A percentile compares a stretch with the other conserved stretches of the same genome.
phyloP scores from a whole-genome alignment of 1,140 invertebrate genomes.

The Frieseomelitta varia region DNA sequence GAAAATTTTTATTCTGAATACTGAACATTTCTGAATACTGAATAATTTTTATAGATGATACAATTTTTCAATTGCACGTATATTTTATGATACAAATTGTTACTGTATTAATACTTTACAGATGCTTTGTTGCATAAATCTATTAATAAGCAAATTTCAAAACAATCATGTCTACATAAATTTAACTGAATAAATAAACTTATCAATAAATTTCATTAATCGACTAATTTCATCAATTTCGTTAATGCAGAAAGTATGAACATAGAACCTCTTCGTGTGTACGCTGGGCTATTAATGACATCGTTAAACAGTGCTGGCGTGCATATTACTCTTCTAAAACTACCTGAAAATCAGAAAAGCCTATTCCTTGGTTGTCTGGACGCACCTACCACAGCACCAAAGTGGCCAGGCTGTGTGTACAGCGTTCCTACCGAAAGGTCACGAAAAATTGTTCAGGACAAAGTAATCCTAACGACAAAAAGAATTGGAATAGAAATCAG shows the following conservation, averaged over 20 bases:
- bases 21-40: too few relatives aligned
- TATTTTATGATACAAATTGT: too few relatives aligned
- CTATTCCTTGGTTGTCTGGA: slow-evolving; percentile 84
- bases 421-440: slow-evolving; percentile 56
- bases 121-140: too few relatives aligned
- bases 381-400: slow-evolving; percentile 83
- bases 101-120: too few relatives aligned
- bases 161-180: too few relatives aligned
- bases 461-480: slow-evolving; percentile 36
- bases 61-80: too few relatives aligned
- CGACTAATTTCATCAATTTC: slow-evolving; percentile 18
- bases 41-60: too few relatives aligned
- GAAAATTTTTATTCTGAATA: too few relatives aligned
- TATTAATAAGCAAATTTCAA: too few relatives aligned
- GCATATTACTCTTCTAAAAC: slow-evolving; percentile 87
- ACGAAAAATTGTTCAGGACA: slow-evolving; percentile 7
- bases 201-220: not conserved
- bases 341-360: slow-evolving; percentile 79
- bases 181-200: not conserved
- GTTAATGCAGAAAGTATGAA: slow-evolving; percentile 80
- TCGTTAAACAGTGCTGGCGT: slow-evolving; percentile 92
- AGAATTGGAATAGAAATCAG: slow-evolving; percentile 77
- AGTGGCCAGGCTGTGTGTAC: slow-evolving; percentile 84
- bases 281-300: slow-evolving; percentile 89
- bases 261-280: slow-evolving; percentile 85